These are phyloP conservation scores for Tamandua tetradactyla DNA, from an alignment of 2,797 vertebrate genomes.

Conservation along the genomic window DNA sequence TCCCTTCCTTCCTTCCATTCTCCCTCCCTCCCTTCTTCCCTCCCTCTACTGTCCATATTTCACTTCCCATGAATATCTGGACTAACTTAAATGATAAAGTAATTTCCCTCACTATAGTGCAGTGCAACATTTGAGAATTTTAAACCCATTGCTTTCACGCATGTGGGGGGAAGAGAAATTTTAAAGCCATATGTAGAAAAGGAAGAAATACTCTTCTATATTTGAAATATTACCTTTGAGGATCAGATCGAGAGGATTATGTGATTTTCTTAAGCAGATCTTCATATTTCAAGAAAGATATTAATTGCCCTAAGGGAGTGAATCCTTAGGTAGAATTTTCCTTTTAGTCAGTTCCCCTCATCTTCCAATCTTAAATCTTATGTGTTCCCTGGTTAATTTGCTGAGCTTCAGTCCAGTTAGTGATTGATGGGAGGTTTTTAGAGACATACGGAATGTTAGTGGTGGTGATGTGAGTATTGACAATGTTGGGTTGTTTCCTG, in stretches of 20 bases:
- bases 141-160: not conserved
- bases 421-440: not conserved
- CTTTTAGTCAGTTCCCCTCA: not conserved
- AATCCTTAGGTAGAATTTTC: not conserved
- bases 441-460: not conserved
- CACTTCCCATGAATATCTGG: not conserved
- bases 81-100: not conserved
- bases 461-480: not conserved
- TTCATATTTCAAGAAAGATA: not conserved
- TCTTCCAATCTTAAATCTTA: not conserved
- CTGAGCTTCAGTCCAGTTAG: not conserved
- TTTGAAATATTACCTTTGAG: not conserved
- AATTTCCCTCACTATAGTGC: not conserved
- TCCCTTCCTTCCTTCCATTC: fast-evolving
- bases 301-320: not conserved
- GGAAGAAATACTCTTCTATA: not conserved
- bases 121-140: not conserved
- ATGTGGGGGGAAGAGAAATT: not conserved
- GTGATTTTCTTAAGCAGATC: not conserved
- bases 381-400: not conserved
- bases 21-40: not conserved
- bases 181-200: not conserved
- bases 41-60: not conserved
- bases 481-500: not conserved
- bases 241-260: not conserved